Conservation (phyloP, 2,888 invertebrate species). For the Baronia brevicornis region DNA sequence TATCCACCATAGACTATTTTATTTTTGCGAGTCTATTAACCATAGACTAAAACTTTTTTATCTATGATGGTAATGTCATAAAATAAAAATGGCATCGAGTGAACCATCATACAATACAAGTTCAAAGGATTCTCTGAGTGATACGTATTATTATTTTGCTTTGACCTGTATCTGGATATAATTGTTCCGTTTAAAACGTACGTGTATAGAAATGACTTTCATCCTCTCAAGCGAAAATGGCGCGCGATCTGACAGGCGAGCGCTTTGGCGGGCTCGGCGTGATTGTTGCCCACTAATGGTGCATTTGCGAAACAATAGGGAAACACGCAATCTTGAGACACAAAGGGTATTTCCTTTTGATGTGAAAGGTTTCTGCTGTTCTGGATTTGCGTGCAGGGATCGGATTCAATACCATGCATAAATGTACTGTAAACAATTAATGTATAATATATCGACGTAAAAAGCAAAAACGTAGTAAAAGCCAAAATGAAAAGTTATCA, state of each 20-base stretch:
- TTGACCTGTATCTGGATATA: conserved; percentile 12
- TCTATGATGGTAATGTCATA: too few relatives aligned
- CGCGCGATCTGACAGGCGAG: conserved; percentile 56
- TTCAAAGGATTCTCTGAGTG: too few relatives aligned
- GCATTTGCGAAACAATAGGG: conserved; percentile 57
- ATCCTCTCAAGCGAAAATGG: conserved; percentile 45
- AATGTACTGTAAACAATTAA: too few relatives aligned
- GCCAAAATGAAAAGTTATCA: too few relatives aligned
- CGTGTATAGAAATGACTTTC: conserved; percentile 23
- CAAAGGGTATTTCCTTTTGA: conserved; percentile 63
- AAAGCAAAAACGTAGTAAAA: too few relatives aligned
- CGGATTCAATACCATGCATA: conserved; percentile 9
- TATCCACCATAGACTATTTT: too few relatives aligned
- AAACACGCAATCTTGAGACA: conserved; percentile 47
- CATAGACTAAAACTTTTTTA: too few relatives aligned
- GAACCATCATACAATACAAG: too few relatives aligned
- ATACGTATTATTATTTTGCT: conserved; percentile 3
- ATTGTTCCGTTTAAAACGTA: conserved; percentile 18
- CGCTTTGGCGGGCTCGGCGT: conserved; percentile 49
- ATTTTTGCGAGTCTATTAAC: too few relatives aligned
- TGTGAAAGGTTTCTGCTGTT: conserved; percentile 48
- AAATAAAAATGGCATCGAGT: too few relatives aligned
- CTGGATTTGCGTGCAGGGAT: conserved; percentile 20
- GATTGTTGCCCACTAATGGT: conserved; percentile 65
- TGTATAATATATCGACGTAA: too few relatives aligned